Conservation (phyloP, 1,140 invertebrate genomes). For the Pseudomyrmex gracilis region DNA sequence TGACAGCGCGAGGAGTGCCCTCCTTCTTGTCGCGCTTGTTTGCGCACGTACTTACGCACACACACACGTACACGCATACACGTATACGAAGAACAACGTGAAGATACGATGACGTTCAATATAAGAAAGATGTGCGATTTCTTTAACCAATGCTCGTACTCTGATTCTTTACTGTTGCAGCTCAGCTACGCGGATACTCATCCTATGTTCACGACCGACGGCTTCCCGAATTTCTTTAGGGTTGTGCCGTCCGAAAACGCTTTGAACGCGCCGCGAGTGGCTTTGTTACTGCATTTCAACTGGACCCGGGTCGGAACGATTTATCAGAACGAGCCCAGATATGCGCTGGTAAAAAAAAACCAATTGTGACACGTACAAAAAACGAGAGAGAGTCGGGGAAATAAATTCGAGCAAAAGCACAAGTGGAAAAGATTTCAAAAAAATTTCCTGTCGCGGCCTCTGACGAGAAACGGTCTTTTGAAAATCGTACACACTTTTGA, state of each 20-base stretch:
- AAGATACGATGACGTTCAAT: not conserved
- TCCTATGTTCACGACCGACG: constrained; percentile 97
- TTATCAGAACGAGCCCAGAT: constrained; percentile 98
- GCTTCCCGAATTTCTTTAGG: constrained; percentile 98
- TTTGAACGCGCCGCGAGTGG: constrained; percentile 96
- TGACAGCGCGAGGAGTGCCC: not conserved
- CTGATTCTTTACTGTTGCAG: constrained; percentile 86
- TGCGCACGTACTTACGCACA: constrained; percentile 11
- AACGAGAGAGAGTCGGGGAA: not conserved
- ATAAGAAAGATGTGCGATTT: not conserved
- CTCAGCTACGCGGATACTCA: constrained; percentile 99
- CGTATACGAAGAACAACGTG: not conserved
- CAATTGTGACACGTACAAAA: not conserved
- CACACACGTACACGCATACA: not conserved
- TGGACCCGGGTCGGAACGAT: constrained; percentile 99
- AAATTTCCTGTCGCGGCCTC: not conserved
- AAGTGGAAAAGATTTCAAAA: not conserved
- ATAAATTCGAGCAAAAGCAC: not conserved
- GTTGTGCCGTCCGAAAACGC: constrained; percentile 98
- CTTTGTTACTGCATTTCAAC: constrained; percentile 95
- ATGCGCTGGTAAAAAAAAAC: constrained; percentile 90
- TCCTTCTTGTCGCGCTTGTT: not conserved
- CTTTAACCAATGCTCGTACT: not conserved
- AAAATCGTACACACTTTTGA: not conserved
- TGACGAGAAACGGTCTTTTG: not conserved